Percentiles rank a stretch among this genome's conserved stretches.
Evolutionary conservation across 2,888 invertebrate genomes (phyloP).

Genomic region (Chrysopilus asiliformis): DNA sequence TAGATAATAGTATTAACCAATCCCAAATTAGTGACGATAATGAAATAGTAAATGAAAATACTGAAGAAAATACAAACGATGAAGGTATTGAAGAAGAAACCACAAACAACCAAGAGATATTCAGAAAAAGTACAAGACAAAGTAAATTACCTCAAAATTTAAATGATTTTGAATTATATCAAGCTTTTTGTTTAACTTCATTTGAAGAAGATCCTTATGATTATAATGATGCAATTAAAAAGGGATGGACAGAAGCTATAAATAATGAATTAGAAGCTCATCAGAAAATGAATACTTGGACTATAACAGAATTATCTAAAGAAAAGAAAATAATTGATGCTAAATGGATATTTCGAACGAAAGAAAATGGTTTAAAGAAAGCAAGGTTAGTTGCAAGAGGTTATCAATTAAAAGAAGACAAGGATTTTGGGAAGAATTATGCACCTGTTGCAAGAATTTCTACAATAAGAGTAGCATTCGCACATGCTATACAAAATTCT

Average conservation of each 20-base stretch:
- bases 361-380: conserved; percentile 15
- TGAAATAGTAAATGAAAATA: no score
- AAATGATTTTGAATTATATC: no score
- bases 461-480: conserved; percentile 21
- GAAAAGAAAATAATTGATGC: conserved; percentile 21
- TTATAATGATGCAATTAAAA: conserved; percentile 14
- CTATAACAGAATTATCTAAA: conserved; percentile 18
- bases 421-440: conserved; percentile 11
- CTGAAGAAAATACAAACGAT: no score
- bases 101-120: no score
- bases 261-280: conserved; percentile 21
- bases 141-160: no score
- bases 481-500: conserved; percentile 17
- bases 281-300: conserved; percentile 22
- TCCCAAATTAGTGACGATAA: no score
- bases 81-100: no score
- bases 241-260: conserved; percentile 21
- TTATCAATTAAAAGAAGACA: conserved; percentile 10
- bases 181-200: no score
- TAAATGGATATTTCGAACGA: conserved; percentile 22
- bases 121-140: no score
- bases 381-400: conserved; percentile 12
- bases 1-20: no score
- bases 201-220: no score
- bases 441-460: conserved; percentile 16